Evolutionary conservation across 2,113 vertebrate genomes (phyloP).

Genomic region (Oceanites oceanicus): DNA sequence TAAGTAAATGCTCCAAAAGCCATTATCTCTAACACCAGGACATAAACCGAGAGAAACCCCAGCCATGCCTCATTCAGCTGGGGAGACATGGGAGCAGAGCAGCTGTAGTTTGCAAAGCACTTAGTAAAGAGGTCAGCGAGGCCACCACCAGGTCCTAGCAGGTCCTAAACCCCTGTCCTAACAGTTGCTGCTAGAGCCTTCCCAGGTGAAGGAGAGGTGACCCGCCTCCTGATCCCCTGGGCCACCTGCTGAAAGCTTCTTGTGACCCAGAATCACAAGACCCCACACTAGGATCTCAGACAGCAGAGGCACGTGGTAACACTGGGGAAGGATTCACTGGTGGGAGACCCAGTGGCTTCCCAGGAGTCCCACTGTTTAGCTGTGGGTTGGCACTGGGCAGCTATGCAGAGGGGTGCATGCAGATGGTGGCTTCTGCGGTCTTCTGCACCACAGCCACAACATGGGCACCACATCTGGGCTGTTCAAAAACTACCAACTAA

Average conservation of each 20-base stretch:
- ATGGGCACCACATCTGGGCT: neutral
- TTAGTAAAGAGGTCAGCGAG: accelerated
- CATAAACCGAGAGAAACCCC: neutral
- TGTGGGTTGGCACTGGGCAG: neutral
- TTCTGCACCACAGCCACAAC: neutral
- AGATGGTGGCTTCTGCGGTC: neutral
- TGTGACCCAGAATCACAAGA: neutral
- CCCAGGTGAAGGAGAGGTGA: neutral
- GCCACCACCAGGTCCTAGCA: neutral
- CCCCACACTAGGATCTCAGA: neutral
- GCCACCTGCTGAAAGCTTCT: neutral
- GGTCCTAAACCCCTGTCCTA: neutral
- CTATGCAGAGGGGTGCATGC: neutral
- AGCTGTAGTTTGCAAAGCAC: neutral
- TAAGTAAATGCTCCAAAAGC: neutral
- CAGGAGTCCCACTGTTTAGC: neutral
- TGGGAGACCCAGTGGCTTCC: neutral
- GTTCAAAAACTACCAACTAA: neutral
- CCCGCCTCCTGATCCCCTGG: neutral
- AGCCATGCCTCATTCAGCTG: neutral
- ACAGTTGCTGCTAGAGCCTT: neutral
- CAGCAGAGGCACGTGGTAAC: neutral
- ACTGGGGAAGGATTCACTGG: neutral
- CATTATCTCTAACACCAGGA: neutral
- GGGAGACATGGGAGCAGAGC: neutral